Conservation (phyloP, 2,888 invertebrate genomes). For the Drosophila borealis region DNA sequence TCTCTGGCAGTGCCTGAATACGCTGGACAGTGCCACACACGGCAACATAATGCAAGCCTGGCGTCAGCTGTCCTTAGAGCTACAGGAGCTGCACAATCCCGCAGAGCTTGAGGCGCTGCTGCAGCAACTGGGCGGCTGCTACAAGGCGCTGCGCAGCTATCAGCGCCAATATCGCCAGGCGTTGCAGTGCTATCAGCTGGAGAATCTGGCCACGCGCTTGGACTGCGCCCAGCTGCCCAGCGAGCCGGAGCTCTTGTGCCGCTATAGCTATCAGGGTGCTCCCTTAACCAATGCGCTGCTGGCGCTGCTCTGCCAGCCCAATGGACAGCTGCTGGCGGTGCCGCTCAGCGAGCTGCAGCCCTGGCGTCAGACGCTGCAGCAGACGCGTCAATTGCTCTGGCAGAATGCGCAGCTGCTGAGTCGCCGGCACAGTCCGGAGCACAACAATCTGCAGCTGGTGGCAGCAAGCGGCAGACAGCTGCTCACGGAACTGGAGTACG, state of each 20-base stretch:
- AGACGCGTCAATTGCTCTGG: constrained; percentile 86
- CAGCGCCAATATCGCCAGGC: constrained; percentile 59
- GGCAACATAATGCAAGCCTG: constrained; percentile 54
- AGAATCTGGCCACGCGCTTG: constrained; percentile 70
- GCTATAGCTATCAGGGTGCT: constrained; percentile 77
- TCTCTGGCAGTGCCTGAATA: constrained; percentile 67
- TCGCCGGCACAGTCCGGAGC: constrained; percentile 38
- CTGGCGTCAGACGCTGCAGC: constrained; percentile 77
- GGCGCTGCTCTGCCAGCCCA: constrained; percentile 69
- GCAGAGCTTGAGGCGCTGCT: constrained; percentile 57
- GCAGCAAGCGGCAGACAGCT: constrained; percentile 68
- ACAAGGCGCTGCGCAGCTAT: constrained; percentile 76
- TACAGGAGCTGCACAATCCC: neutral
- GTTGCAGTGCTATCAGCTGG: constrained; percentile 67
- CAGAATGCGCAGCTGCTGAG: constrained; percentile 83
- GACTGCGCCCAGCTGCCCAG: constrained; percentile 50
- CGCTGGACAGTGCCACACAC: constrained; percentile 54
- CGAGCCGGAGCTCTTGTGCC: constrained; percentile 63
- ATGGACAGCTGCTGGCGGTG: constrained; percentile 78
- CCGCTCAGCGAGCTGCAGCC: constrained; percentile 78
- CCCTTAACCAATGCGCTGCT: constrained; percentile 69
- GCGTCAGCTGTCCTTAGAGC: constrained; percentile 37
- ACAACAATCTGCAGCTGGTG: constrained; percentile 49
- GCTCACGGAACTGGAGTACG: constrained; percentile 75
- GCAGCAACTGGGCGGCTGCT: constrained; percentile 59